Evolutionary conservation across 2,888 invertebrate genomes (phyloP), one percentile per base, ranked within the genome.

Genomic region (Drymonia ruficornis): DNA sequence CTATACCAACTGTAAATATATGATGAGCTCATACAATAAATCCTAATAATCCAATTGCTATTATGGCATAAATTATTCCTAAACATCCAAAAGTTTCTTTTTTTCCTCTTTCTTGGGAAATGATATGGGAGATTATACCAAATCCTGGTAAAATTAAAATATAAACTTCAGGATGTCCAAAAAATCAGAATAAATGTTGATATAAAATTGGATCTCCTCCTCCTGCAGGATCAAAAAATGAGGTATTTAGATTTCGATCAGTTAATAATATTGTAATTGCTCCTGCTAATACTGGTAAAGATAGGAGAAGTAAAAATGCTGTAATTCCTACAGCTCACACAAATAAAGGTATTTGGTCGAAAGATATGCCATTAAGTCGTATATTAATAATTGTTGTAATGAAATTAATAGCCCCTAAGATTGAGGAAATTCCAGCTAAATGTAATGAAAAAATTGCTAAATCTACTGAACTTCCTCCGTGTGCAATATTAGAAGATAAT

Each of bases 171-270:
- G 96, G 97, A 53, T 97, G 97, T 0, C 96, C 97, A 94, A 97
- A 97, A 91, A 97, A 97, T 95, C 96, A 97, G 91, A 97, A 96
- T 94, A 97, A 89, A 84, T 97, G 96, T 94, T 97, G 96, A 52
- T 96, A 97, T 69, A 97, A 70, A 88, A 97, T 94, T 2, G 96
- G 96, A 53, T 97, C 96, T 52, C 96, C 97, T 29, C 96, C 97
- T 59, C 96, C 96, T 0, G 94, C 93, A 0, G 96, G 96, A 36
- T 97, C 96, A 94, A 97, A 97, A 86, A 97, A 97, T 0, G 95
- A 94, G 0, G 96, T 96, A 93, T 96, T 96, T 83, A 96, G 82
- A 88, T 97, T 96, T 81, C 96, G 96, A 76, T 97, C 96, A 2
- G 95, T 95, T 84, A 97, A 83, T 63, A 97, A 71, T 93, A 97